A percentile compares a stretch with the other conserved stretches of the same genome.
Evolutionary conservation across 64 coral and sea anemone genomes (phyloP).

Genomic region (Pocillopora damicornis): DNA sequence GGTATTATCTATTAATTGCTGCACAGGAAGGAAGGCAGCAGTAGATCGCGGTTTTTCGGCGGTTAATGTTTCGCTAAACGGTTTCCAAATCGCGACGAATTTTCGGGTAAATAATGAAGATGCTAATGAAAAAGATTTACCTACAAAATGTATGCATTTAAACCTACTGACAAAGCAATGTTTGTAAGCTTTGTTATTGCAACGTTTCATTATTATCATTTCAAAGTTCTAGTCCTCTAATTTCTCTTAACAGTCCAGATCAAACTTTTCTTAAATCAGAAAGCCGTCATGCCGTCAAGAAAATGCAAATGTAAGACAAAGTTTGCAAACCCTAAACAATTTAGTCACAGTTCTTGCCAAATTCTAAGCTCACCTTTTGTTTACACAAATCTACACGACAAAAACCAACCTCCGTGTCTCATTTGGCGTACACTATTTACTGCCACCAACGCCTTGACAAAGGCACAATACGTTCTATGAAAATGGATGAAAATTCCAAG

Average conservation of each 20-base stretch:
- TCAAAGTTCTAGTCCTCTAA: background rate
- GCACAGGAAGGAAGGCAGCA: background rate
- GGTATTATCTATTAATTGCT: background rate
- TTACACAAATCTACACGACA: slow-evolving; percentile 7
- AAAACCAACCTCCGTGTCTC: background rate
- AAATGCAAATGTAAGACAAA: background rate
- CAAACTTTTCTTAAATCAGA: background rate
- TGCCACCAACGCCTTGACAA: background rate
- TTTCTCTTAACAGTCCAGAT: no score
- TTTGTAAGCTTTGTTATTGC: background rate
- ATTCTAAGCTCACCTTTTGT: background rate
- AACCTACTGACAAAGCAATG: background rate
- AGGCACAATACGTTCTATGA: background rate
- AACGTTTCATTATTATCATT: background rate
- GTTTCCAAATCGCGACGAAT: slow-evolving; percentile 1
- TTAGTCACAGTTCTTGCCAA: background rate
- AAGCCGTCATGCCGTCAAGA: background rate
- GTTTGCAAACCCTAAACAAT: background rate
- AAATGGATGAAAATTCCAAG: background rate
- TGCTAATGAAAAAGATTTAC: background rate
- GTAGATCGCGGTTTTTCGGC: background rate
- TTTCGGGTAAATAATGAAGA: background rate
- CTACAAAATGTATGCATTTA: background rate
- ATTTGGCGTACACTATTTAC: background rate
- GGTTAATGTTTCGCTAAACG: background rate